Percentiles rank a stretch among this genome's conserved stretches.
These are phyloP conservation scores for Teleogryllus oceanicus DNA, from an alignment of 2,888 invertebrate species.

Conservation along the genomic window DNA sequence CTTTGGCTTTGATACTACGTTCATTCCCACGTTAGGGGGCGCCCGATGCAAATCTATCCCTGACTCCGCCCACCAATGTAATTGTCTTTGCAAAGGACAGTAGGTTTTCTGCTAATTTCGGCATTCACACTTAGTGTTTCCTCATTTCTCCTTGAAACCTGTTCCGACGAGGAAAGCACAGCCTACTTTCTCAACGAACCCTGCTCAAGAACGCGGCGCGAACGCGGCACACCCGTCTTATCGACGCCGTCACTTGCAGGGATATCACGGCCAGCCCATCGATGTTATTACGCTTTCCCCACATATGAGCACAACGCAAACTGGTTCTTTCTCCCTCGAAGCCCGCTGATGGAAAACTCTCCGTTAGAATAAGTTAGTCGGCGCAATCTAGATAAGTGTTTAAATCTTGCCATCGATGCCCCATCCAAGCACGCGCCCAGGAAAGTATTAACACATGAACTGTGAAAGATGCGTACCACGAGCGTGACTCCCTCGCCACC, in stretches of 20 bases:
- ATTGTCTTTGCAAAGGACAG: too few species aligned
- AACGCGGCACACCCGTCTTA: not conserved
- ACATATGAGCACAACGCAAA: not conserved
- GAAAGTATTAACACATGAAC: too few species aligned
- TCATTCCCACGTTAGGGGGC: too few species aligned
- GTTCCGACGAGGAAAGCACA: not conserved
- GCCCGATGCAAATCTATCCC: too few species aligned
- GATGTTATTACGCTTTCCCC: not conserved
- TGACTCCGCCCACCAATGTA: too few species aligned
- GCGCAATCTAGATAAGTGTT: too few species aligned
- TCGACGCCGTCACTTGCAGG: not conserved
- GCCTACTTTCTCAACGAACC: not conserved
- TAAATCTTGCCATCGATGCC: too few species aligned
- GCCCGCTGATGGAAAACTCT: not conserved
- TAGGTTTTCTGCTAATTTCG: not conserved
- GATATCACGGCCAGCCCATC: not conserved
- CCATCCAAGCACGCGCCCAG: too few species aligned
- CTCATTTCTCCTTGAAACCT: constrained; percentile 6
- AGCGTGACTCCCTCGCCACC: too few species aligned
- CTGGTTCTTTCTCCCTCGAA: not conserved
- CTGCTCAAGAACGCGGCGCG: constrained; percentile 18
- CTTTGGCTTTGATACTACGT: too few species aligned
- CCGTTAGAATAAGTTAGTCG: too few species aligned
- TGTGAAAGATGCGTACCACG: too few species aligned
- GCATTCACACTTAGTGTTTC: not conserved